Conservation (phyloP, 2,797 vertebrate genomes). For the Tenualosa thibaudeaui region DNA sequence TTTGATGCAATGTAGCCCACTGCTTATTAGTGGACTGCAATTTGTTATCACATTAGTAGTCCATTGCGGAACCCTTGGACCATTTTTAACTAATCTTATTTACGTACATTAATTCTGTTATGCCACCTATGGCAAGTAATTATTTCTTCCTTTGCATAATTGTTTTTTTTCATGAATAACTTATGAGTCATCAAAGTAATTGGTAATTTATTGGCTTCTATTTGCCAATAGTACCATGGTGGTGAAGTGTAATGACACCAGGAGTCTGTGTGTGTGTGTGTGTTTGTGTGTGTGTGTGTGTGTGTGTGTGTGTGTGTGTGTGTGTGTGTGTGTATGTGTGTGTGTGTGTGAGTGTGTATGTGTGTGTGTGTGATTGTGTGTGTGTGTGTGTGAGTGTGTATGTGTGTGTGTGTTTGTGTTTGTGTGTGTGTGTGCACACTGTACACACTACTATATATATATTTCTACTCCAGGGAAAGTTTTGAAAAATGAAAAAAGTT, state of each 20-base stretch:
- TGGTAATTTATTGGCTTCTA: neutral
- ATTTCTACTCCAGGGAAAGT: neutral
- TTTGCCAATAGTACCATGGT: neutral
- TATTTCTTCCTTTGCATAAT: neutral
- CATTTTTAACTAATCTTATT: neutral
- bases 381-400: too few species aligned
- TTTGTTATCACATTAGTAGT: too few species aligned
- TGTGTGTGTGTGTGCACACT: too few species aligned
- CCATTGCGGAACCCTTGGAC: neutral
- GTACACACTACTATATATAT: too few species aligned
- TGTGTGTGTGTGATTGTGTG: too few species aligned
- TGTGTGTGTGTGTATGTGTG: too few species aligned
- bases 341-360: too few species aligned
- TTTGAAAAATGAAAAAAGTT: neutral
- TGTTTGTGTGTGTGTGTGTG: too few species aligned
- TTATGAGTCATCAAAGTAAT: conserved; percentile 13
- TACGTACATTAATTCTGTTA: neutral
- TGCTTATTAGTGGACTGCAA: too few species aligned
- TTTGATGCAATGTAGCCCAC: neutral
- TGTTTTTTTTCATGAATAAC: neutral
- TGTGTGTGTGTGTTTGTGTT: too few species aligned
- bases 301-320: neutral
- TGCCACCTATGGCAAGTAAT: neutral
- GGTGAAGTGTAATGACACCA: neutral
- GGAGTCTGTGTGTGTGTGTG: neutral